Evolutionary conservation across 92 coral and sea anemone species (phyloP), one percentile per base, ranked within the genome.

Genomic region (Hydrozoanthus gracilis): DNA sequence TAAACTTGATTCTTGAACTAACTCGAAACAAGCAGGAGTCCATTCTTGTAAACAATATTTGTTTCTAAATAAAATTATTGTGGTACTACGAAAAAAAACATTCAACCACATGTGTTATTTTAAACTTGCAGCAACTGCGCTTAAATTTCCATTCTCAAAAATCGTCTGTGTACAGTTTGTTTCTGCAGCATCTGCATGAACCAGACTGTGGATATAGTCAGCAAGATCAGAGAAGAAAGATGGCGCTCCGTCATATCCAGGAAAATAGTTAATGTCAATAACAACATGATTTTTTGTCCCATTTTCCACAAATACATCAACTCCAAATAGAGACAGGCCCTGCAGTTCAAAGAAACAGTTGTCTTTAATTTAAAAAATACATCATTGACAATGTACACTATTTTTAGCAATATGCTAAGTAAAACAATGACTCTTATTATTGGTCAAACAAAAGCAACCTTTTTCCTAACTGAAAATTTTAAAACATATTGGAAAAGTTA

Each of bases 261-360:
- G 99, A 77, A 96, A 96, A 83, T 95, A 96, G 72, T 96, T 96
- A 89, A 96, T 96, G 76, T 96, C 99, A 16, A 96, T 93, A 20
- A 96, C 99, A 4, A 90, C 99, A 82, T 95, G 96, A 71, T 92
- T 93, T 17, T 88, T 91, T 15, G 99, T 95, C 55, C 96, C 98
- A 86, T 95, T 95, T 87, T 96, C 99, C 5, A 96, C 98, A 77
- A 96, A 91, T 79, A 96, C 90, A 86, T 96, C 99, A 70, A 96
- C 91, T 83, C 99, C 99, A 91, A 96, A 96, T 92, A 96, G 85
- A 8, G 98, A 88, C 48, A 96, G 88, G 77, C 93, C 91, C 99
- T 96, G 88, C 54, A 66, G 62, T 44, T 7, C 49, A 45, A 73
- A 77, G 17, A 82, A 44, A 46, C 16, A 35, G 39, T 4, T 15